Percentiles rank a stretch among this genome's conserved stretches.
Evolutionary conservation across 1,140 invertebrate genomes (phyloP).

Genomic region (Papilio machaon): DNA sequence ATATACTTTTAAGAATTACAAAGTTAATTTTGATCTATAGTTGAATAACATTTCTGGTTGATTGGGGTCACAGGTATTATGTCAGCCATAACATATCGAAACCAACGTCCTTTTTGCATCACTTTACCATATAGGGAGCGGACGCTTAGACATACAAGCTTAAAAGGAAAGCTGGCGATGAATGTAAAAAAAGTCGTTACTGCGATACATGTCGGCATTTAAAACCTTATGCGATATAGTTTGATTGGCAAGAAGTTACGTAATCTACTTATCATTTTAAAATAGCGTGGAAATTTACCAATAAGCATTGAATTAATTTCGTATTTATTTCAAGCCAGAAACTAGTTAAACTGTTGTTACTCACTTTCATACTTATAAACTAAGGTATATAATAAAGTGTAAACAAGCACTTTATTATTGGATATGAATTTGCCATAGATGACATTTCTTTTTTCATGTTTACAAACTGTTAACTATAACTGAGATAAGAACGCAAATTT

Average conservation of each 20-base stretch:
- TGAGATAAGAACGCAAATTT: too few relatives aligned
- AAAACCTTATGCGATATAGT: constrained; percentile 10
- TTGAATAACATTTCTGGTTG: constrained; percentile 8
- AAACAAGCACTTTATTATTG: too few relatives aligned
- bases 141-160: constrained; percentile 13
- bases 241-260: constrained; percentile 6
- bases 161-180: constrained; percentile 9
- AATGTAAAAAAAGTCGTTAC: not conserved
- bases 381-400: not conserved
- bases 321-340: not conserved
- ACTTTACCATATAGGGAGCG: constrained; percentile 17
- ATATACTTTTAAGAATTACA: not conserved
- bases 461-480: too few relatives aligned
- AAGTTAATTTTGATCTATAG: not conserved
- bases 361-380: not conserved
- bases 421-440: too few relatives aligned
- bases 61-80: constrained; percentile 20
- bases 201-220: not conserved
- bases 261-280: constrained; percentile 17
- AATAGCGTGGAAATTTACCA: constrained; percentile 15
- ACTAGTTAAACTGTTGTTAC: not conserved
- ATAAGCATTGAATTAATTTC: not conserved
- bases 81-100: not conserved
- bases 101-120: constrained; percentile 20
- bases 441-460: too few relatives aligned